These are phyloP conservation scores for Lucilia sericata DNA, from an alignment of 1,140 invertebrate species.

Conservation along the genomic window DNA sequence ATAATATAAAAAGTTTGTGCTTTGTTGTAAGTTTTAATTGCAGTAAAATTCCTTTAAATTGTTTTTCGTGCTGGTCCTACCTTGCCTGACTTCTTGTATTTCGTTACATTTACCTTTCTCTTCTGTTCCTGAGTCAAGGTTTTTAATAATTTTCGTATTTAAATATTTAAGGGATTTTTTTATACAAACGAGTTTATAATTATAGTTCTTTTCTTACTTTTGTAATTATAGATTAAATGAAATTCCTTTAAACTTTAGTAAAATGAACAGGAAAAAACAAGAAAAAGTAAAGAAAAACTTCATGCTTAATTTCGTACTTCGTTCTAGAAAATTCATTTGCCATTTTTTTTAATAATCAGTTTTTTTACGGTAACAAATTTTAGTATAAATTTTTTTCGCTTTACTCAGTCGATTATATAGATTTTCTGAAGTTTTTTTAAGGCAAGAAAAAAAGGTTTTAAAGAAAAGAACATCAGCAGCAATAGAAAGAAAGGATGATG, in stretches of 20 bases:
- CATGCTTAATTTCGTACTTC: neutral
- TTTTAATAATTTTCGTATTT: neutral
- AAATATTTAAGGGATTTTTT: neutral
- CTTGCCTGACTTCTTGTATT: too few species aligned
- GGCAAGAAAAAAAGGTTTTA: neutral
- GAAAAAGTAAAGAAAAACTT: neutral
- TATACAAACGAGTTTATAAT: neutral
- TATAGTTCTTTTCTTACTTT: neutral
- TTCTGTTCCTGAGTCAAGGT: neutral
- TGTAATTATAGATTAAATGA: conserved; percentile 1
- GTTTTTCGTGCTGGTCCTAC: too few species aligned
- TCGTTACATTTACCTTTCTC: too few species aligned
- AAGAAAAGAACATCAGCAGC: neutral
- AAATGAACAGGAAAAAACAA: neutral
- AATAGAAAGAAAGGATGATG: neutral
- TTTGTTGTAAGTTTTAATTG: too few species aligned
- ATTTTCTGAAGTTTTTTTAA: too few species aligned
- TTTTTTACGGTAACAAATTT: neutral
- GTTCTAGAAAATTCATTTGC: neutral
- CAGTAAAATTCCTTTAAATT: too few species aligned
- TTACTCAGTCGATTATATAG: too few species aligned
- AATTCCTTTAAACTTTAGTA: neutral
- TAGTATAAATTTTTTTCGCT: neutral
- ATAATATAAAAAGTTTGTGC: too few species aligned
- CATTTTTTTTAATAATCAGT: neutral